Evolutionary conservation across 2,797 vertebrate genomes (phyloP).

Genomic region (Ambastaia sidthimunki): DNA sequence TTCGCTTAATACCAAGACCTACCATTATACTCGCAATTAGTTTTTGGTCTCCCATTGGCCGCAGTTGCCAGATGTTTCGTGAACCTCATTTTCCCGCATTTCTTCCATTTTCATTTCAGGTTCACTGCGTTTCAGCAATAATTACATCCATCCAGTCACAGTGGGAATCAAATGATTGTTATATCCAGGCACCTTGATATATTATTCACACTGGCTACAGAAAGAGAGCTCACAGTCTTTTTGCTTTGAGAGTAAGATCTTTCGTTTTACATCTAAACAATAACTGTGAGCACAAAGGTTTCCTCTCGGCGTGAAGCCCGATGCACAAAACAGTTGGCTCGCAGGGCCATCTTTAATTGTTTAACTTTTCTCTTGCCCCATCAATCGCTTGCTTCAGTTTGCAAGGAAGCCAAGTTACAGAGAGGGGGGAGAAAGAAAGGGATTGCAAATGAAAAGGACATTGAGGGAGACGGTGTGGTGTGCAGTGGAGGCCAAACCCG

Average conservation of each 20-base stretch:
- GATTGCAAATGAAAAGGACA: slow-evolving; percentile 71
- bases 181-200: slow-evolving; percentile 43
- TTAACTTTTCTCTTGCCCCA: slow-evolving; percentile 70
- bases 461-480: slow-evolving; percentile 74
- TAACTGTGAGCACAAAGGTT: slow-evolving; percentile 60
- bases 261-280: slow-evolving; percentile 66
- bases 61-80: slow-evolving; percentile 43
- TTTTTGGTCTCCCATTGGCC: slow-evolving; percentile 43
- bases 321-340: slow-evolving; percentile 66
- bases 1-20: slow-evolving; percentile 30
- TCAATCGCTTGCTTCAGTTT: slow-evolving; percentile 69
- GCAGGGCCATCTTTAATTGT: slow-evolving; percentile 70
- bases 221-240: slow-evolving; percentile 45
- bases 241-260: slow-evolving; percentile 61
- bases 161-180: slow-evolving; percentile 41
- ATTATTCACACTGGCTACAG: slow-evolving; percentile 42
- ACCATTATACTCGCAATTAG: slow-evolving; percentile 50
- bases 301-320: slow-evolving; percentile 63
- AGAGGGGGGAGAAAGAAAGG: slow-evolving; percentile 48
- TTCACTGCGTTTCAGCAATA: slow-evolving; percentile 9
- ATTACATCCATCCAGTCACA: slow-evolving; percentile 33
- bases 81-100: slow-evolving; percentile 20
- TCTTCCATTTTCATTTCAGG: slow-evolving; percentile 10
- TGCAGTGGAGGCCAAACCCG: slow-evolving; percentile 76
- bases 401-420: slow-evolving; percentile 69